Conservation (phyloP, 2,888 invertebrate species). For the Cepaea hortensis region DNA sequence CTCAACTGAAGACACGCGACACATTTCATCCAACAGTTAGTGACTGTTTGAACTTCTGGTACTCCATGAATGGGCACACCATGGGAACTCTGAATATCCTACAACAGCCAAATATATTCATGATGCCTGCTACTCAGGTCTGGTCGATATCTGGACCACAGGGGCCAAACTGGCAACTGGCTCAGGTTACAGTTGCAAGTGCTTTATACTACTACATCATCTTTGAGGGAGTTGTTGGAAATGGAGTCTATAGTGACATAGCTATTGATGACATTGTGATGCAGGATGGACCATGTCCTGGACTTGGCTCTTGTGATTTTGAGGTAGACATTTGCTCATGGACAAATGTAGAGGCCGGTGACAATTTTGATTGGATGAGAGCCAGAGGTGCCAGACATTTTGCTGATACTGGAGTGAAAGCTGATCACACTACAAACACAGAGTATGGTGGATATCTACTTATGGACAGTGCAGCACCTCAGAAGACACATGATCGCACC, state of each 20-base stretch:
- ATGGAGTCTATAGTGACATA: constrained; percentile 65
- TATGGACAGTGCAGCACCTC: constrained; percentile 82
- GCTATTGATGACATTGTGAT: constrained; percentile 73
- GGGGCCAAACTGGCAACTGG: constrained; percentile 67
- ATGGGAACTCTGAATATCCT: constrained; percentile 58
- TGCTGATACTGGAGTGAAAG: constrained; percentile 58
- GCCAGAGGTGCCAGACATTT: constrained; percentile 56
- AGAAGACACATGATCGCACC: constrained; percentile 82
- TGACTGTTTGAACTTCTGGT: constrained; percentile 72
- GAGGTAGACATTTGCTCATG: constrained; percentile 71
- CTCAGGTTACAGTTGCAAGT: constrained; percentile 62
- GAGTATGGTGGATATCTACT: constrained; percentile 82
- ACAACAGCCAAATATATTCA: not conserved
- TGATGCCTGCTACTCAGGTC: constrained; percentile 47
- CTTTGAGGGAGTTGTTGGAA: constrained; percentile 70
- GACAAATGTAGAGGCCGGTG: constrained; percentile 71
- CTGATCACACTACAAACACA: constrained; percentile 67
- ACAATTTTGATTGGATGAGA: constrained; percentile 73
- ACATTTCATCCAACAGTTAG: constrained; percentile 57
- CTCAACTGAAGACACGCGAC: constrained; percentile 63
- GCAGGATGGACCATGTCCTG: constrained; percentile 58
- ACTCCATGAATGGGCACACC: constrained; percentile 69
- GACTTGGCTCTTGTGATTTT: constrained; percentile 72
- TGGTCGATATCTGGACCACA: constrained; percentile 68
- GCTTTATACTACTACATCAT: constrained; percentile 52